A percentile compares a stretch with the other conserved stretches of the same genome.
Evolutionary conservation across 1,140 invertebrate genomes (phyloP).

Genomic region (Stegodyphus dumicola): DNA sequence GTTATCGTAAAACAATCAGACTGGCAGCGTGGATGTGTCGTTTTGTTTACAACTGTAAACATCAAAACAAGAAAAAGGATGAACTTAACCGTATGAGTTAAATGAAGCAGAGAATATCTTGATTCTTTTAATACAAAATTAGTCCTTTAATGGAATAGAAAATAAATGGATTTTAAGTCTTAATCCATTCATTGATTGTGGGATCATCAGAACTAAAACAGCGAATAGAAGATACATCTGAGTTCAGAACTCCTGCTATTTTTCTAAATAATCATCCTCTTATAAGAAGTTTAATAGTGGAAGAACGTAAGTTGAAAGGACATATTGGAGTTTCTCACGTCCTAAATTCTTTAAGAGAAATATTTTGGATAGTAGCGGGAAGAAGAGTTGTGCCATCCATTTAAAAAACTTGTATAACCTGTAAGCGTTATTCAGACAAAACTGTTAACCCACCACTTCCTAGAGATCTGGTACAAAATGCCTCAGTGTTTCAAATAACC

Average conservation of each 20-base stretch:
- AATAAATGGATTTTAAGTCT: neutral
- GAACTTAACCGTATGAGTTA: neutral
- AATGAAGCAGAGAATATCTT: constrained; percentile 1
- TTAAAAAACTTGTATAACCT: constrained; percentile 9
- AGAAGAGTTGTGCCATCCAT: constrained; percentile 12
- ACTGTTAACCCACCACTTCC: constrained; percentile 58
- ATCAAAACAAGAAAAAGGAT: neutral
- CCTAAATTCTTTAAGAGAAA: constrained; percentile 4
- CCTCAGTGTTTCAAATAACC: constrained; percentile 65
- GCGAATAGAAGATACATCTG: neutral
- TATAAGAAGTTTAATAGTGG: no score
- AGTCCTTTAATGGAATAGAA: neutral
- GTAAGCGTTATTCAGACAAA: constrained; percentile 15
- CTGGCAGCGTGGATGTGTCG: no score
- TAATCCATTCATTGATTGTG: constrained; percentile 5
- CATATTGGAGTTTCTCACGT: neutral
- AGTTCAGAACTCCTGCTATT: constrained; percentile 11
- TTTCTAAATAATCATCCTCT: neutral
- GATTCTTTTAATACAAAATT: neutral
- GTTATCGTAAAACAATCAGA: no score
- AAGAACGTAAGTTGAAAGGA: neutral
- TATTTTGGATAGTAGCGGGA: constrained; percentile 3
- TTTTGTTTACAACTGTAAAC: no score
- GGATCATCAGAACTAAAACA: constrained; percentile 7
- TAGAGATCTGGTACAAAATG: constrained; percentile 63